These are phyloP conservation scores for Chloropsis cyanopogon DNA, from an alignment of 2,113 vertebrate species.

Conservation along the genomic window DNA sequence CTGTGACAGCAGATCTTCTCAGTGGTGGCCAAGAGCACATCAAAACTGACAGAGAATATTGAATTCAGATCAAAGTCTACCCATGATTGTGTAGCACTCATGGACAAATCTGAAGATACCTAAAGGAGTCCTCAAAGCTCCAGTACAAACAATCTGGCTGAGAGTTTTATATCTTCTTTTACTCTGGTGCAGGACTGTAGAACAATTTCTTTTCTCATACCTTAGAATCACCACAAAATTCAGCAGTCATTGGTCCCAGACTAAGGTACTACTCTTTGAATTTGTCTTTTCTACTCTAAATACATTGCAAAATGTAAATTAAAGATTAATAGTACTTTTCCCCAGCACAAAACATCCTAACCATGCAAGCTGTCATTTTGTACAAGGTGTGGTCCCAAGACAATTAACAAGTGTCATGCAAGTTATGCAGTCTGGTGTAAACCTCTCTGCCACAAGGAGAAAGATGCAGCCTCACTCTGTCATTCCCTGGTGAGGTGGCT, in stretches of 20 bases:
- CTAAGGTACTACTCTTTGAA: neutral
- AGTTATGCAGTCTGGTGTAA: neutral
- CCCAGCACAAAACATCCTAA: neutral
- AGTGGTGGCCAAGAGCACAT: neutral
- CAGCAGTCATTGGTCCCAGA: neutral
- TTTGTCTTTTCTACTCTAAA: neutral
- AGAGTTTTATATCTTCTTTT: neutral
- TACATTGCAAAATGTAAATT: neutral
- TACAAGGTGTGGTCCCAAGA: neutral
- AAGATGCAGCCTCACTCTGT: neutral
- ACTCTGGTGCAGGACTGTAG: neutral
- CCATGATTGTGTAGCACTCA: neutral
- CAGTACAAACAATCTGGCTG: neutral
- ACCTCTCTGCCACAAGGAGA: neutral
- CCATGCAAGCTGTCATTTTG: neutral
- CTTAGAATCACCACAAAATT: neutral
- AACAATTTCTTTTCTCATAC: neutral
- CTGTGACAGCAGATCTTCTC: neutral
- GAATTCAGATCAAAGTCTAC: neutral
- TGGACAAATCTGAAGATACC: neutral
- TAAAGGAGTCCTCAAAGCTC: neutral
- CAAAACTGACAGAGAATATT: neutral
- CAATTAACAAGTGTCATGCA: neutral
- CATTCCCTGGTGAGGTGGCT: neutral
- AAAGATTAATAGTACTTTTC: constrained; percentile 4